phyloP scores from a whole-genome alignment of 1,140 invertebrate genomes.

The Bathynomus jamesi region DNA sequence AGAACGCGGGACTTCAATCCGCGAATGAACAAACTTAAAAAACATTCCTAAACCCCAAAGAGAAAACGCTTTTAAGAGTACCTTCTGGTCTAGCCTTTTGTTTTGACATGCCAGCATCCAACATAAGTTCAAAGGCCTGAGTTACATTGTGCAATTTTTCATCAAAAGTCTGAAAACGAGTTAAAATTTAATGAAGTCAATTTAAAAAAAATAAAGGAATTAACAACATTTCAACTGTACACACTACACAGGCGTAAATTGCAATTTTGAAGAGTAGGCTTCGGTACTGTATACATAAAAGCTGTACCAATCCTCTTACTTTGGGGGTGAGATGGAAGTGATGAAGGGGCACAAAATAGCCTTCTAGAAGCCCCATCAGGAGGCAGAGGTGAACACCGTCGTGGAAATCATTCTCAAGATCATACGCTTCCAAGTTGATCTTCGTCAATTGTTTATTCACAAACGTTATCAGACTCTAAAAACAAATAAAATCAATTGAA shows the following conservation, averaged over 20 bases:
- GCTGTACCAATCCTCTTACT: constrained; percentile 41
- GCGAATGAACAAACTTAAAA: too few relatives aligned
- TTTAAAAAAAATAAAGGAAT: too few relatives aligned
- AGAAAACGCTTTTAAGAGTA: too few relatives aligned
- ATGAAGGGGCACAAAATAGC: constrained; percentile 96
- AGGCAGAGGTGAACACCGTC: constrained; percentile 94
- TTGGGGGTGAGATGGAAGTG: constrained; percentile 87
- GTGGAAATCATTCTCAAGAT: constrained; percentile 91
- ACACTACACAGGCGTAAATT: not conserved
- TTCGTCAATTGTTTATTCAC: constrained; percentile 97
- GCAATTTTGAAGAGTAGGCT: not conserved
- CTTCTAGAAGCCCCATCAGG: constrained; percentile 90
- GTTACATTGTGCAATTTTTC: constrained; percentile 94
- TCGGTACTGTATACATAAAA: not conserved
- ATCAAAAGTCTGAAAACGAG: constrained; percentile 53
- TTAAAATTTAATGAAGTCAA: too few relatives aligned
- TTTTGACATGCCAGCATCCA: constrained; percentile 89
- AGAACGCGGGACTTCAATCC: too few relatives aligned
- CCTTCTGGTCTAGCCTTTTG: constrained; percentile 94
- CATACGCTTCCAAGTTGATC: constrained; percentile 89
- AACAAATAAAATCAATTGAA: not conserved
- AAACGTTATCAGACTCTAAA: constrained; percentile 83
- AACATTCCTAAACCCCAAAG: too few relatives aligned
- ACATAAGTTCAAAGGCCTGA: constrained; percentile 96
- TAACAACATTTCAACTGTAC: not conserved